phyloP scores from a whole-genome alignment of 2,113 vertebrate genomes.

The Cyanoderma ruficeps region DNA sequence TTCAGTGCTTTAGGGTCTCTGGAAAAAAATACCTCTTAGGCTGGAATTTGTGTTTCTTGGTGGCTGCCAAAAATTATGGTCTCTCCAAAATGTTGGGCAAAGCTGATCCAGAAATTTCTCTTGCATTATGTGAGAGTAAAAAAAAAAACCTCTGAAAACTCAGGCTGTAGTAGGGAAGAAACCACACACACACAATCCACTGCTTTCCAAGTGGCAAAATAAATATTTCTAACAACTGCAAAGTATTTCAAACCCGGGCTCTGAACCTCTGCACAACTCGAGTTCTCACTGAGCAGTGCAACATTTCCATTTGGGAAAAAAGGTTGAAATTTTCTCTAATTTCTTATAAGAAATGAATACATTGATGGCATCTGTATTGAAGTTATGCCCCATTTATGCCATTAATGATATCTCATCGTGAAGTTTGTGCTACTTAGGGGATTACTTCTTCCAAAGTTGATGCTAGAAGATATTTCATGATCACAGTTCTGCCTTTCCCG shows the following conservation, averaged over 20 bases:
- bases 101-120: background rate
- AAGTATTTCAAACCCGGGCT: background rate
- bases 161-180: background rate
- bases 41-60: background rate
- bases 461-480: background rate
- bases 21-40: background rate
- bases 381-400: constrained; percentile 31
- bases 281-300: background rate
- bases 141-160: background rate
- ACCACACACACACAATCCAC: background rate
- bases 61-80: background rate
- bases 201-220: background rate
- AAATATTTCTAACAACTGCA: background rate
- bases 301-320: background rate
- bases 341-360: background rate
- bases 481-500: background rate
- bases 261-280: background rate
- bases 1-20: background rate
- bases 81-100: background rate
- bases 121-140: background rate
- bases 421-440: background rate
- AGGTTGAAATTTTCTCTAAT: background rate
- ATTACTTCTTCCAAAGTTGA: background rate
- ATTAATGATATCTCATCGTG: background rate
- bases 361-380: background rate